Evolutionary conservation across 2,888 invertebrate genomes (phyloP).

Genomic region (Eurytoma californica): DNA sequence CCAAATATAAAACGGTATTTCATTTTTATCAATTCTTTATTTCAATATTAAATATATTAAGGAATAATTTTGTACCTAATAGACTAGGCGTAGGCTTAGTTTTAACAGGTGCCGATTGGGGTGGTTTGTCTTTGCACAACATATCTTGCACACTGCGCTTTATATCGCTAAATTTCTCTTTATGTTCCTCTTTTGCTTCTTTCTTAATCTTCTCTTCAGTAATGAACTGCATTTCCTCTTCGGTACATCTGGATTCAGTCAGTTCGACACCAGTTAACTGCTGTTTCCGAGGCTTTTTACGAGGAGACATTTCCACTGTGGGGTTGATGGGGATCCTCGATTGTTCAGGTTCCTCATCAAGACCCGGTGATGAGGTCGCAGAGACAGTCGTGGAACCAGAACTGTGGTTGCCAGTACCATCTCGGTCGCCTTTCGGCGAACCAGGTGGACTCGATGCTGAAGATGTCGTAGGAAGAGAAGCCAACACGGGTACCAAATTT

Average conservation of each 20-base stretch:
- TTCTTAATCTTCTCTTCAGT: constrained; percentile 77
- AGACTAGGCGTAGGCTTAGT: constrained; percentile 68
- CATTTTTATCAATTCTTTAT: not conserved
- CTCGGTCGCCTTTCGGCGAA: constrained; percentile 71
- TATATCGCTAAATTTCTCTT: constrained; percentile 71
- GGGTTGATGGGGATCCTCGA: constrained; percentile 74
- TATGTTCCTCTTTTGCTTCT: constrained; percentile 73
- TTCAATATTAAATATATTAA: constrained; percentile 1
- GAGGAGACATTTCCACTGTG: constrained; percentile 82
- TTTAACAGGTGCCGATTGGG: constrained; percentile 62
- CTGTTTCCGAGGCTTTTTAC: constrained; percentile 95
- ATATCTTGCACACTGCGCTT: constrained; percentile 61
- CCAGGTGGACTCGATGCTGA: constrained; percentile 69
- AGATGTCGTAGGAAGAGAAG: constrained; percentile 67
- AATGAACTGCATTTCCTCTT: constrained; percentile 80
- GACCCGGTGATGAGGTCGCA: constrained; percentile 88
- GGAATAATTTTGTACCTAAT: constrained; percentile 63
- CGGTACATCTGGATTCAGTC: constrained; percentile 69
- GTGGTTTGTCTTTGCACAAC: no score
- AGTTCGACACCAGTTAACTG: constrained; percentile 77
- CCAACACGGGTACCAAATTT: constrained; percentile 71
- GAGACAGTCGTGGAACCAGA: constrained; percentile 92
- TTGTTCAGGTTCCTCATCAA: constrained; percentile 79
- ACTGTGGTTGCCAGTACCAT: constrained; percentile 74
- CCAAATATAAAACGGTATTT: constrained; percentile 13